Base-by-base conservation (phyloP, 2,888 invertebrate genomes). In the Nymphalis urticae region DNA sequence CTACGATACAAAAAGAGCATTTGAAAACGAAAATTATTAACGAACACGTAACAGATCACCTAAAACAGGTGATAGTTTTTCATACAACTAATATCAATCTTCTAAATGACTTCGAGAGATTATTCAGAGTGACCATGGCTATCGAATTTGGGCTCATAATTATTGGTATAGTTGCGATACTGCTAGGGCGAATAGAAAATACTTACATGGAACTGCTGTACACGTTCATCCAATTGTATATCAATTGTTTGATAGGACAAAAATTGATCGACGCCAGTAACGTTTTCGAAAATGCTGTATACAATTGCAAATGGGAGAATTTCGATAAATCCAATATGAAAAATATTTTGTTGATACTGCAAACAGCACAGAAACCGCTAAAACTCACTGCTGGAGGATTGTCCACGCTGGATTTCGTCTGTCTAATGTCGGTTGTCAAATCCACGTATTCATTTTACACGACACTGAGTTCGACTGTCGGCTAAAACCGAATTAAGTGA, bases 281-380 rank as follows among this genome's bases (percentile, higher is more conserved):
- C 0, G 61, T 66, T 0, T 87, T 89, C 27, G 84, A 85, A 60
- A 68, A 70, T 0, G 82, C 88, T 0, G 81, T 89, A 0, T 89
- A 88, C 48, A 76, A 76, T 50, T 86, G 85, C 53, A 80, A 85
- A 48, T 90, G 89, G 89, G 89, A 89, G 74, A 83, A 84, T 21
- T 88, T 87, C 32, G 80, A 85, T 61, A 78, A 70, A 1, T 27
- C 65, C 1, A 89, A 88, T 62, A 85, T 79, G 83, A 86, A 80
- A 68, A 82, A 81, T 19, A 80, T 88, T 0, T 65, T 82, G 16
- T 54, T 87, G 5, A 82, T 89, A 73, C 74, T 89, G 32, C 82
- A 82, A 64, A 85, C 74, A 61, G 73, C 88, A 0, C 90, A 89
- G 72, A 88, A 82, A 67, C 82, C 82, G 0, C 66, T 87, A 74